Base-by-base conservation (phyloP, 2,113 vertebrate species). In the Malurus alboscapulatus region DNA sequence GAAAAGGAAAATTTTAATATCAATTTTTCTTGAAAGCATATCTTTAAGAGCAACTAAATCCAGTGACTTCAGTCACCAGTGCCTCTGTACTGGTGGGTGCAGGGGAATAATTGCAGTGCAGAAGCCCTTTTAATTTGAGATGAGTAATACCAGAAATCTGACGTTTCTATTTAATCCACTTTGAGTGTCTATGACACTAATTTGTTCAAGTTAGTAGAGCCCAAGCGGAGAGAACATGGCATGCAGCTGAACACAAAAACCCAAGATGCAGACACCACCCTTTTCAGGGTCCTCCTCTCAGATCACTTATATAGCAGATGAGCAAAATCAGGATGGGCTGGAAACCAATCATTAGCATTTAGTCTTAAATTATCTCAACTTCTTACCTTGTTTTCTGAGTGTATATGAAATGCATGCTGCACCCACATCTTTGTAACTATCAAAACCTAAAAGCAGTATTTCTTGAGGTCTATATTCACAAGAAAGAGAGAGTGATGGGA, bases 121-220 rank as follows among this genome's bases (percentile, higher is more conserved):
- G 57, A 84, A 96, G 53, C 7, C 44, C 17, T 84, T 84, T 61
- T n/a, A 57, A 74, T 87, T 78, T 86, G 45, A 45, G 25, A 14
- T 72, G 44, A 91, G 36, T 57, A 66, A 84, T 40, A 87, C 1
- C 0, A 87, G 66, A 82, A 94, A 94, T 69, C 32, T 92, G 84
- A 75, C 57, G 45, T 77, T 88, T 90, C 71, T 80, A 40, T 53
- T 86, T 73, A 76, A 90, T 86, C 54, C 42, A 61, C n/a, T 79
- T 83, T 72, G 58, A 93, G 76, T 80, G 75, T 85, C 50, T 75
- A 76, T 61, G 58, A 40, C 25, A 63, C 30, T 80, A 69, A 78
- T 65, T 83, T 1, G 1, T 75, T 68, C 50, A 65, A 85, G 71
- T 72, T 79, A 65, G 45, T 17, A 80, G 38, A 0, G 2, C 44